Percentiles rank a stretch among this genome's conserved stretches.
Evolutionary conservation across 2,113 vertebrate genomes (phyloP).

Genomic region (Ptilorrhoa leucosticta): DNA sequence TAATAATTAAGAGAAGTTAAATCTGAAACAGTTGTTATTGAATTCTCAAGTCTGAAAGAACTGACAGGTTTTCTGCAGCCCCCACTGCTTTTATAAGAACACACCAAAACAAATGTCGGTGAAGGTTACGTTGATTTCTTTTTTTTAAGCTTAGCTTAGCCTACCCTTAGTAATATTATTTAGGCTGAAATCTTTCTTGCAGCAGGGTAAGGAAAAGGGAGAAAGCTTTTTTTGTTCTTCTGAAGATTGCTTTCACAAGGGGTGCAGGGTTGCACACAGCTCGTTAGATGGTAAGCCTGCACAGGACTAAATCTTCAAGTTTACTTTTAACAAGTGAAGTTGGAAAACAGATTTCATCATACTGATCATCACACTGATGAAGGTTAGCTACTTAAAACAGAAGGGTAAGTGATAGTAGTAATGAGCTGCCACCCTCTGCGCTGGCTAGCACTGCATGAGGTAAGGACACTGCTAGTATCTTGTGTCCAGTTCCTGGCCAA

Average conservation of each 20-base stretch:
- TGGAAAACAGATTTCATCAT: background rate
- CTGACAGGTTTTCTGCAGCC: background rate
- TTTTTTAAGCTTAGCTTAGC: background rate
- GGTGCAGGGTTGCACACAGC: background rate
- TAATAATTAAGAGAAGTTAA: background rate
- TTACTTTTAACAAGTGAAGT: background rate
- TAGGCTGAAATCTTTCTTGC: background rate
- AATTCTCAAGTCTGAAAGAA: background rate
- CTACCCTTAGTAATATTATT: background rate
- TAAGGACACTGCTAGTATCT: background rate
- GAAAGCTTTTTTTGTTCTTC: background rate
- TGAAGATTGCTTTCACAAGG: background rate
- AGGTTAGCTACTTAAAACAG: background rate
- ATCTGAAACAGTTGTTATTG: background rate
- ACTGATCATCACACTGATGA: background rate
- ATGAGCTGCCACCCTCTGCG: background rate
- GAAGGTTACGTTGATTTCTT: background rate
- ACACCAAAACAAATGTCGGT: background rate
- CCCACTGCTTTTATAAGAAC: background rate
- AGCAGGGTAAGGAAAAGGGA: background rate
- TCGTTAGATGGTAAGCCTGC: background rate
- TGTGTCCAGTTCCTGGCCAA: background rate
- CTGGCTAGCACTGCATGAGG: background rate
- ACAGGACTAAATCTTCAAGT: background rate
- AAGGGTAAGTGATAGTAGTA: background rate